Percentiles rank a stretch among this genome's conserved stretches.
These are phyloP conservation scores for Eurosta solidaginis DNA, from an alignment of 1,140 invertebrate genomes.

Conservation along the genomic window DNA sequence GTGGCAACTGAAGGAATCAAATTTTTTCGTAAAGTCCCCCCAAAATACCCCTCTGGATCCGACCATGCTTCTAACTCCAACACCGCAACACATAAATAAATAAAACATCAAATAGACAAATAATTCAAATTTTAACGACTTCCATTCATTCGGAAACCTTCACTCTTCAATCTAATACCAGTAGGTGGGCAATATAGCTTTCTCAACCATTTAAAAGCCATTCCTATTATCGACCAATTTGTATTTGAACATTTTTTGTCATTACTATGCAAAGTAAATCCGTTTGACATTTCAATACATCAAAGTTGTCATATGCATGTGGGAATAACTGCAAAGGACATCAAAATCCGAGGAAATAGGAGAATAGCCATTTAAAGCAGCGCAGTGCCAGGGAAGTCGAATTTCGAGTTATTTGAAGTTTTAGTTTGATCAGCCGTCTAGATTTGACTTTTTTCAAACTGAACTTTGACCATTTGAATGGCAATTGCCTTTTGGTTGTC, in stretches of 20 bases:
- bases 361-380: no score
- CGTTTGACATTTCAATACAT: constrained; percentile 28
- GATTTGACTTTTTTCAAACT: no score
- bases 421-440: no score
- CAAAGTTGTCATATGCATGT: background rate
- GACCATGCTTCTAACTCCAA: background rate
- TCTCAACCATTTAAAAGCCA: background rate
- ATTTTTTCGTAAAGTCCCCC: no score
- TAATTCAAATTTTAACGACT: constrained; percentile 4
- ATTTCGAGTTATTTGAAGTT: no score
- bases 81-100: background rate
- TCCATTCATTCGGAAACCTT: constrained; percentile 7
- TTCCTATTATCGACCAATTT: constrained; percentile 5
- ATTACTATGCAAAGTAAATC: constrained; percentile 3
- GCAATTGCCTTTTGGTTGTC: no score
- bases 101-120: background rate
- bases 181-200: background rate
- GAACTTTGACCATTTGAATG: no score
- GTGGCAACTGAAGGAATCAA: no score
- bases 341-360: background rate
- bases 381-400: no score
- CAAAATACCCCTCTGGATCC: no score
- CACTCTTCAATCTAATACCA: background rate
- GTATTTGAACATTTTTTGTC: background rate
- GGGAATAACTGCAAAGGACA: background rate